Evolutionary conservation across 2,888 invertebrate genomes (phyloP).

Genomic region (Aphrophora alni): DNA sequence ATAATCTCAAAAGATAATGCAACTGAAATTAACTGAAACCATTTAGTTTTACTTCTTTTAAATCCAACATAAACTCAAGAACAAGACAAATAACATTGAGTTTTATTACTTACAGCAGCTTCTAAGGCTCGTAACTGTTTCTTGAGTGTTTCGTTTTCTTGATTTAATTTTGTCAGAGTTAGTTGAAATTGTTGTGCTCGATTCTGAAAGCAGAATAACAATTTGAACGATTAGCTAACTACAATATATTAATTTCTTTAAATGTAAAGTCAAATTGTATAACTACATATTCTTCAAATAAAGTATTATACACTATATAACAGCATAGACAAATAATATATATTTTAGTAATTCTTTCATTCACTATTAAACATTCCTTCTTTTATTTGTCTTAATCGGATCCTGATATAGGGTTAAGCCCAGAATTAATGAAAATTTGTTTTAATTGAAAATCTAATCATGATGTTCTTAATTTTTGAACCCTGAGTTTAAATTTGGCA

Average conservation of each 20-base stretch:
- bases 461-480: too few relatives aligned
- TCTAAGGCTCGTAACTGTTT: slow-evolving; percentile 61
- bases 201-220: slow-evolving; percentile 61
- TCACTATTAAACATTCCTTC: too few relatives aligned
- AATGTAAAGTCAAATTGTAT: neutral
- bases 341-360: too few relatives aligned
- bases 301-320: neutral
- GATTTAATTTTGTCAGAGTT: slow-evolving; percentile 69
- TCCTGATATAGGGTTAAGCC: too few relatives aligned
- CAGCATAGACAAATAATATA: too few relatives aligned
- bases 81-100: neutral
- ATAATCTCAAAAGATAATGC: neutral
- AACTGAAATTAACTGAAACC: neutral
- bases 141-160: slow-evolving; percentile 72
- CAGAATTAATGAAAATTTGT: too few relatives aligned
- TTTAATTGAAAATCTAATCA: too few relatives aligned
- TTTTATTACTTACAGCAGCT: slow-evolving; percentile 50
- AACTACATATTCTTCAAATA: neutral
- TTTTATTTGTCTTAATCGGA: too few relatives aligned
- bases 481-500: too few relatives aligned
- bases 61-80: neutral
- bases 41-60: neutral
- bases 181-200: slow-evolving; percentile 75
- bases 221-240: neutral
- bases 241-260: neutral